Percentiles rank a stretch among this genome's conserved stretches.
Conservation (phyloP, 2,888 invertebrate species). For the Eulithis prunata region DNA sequence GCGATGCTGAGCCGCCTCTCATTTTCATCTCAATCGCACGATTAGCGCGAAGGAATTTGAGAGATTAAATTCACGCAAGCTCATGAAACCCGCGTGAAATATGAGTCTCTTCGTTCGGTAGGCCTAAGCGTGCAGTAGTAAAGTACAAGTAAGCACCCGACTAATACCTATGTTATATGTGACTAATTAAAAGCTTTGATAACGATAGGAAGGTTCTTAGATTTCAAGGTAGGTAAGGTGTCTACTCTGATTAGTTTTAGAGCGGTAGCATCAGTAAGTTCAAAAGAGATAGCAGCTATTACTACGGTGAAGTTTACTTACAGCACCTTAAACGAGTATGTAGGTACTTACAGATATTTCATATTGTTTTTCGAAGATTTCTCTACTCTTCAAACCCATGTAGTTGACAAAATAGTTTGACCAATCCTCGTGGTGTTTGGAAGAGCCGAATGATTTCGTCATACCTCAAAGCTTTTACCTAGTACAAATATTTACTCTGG, state of each 20-base stretch:
- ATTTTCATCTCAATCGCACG: constrained; percentile 30
- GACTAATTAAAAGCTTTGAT: constrained; percentile 29
- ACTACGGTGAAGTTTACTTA: too few relatives aligned
- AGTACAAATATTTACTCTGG: neutral
- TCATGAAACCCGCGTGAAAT: constrained; percentile 40
- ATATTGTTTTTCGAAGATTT: too few relatives aligned
- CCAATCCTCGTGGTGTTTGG: neutral
- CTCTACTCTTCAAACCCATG: neutral
- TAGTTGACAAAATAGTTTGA: neutral
- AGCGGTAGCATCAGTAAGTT: too few relatives aligned
- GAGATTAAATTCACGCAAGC: constrained; percentile 43
- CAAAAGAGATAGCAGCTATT: too few relatives aligned
- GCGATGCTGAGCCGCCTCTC: constrained; percentile 11
- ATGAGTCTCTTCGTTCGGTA: constrained; percentile 39
- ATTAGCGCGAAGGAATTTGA: constrained; percentile 42
- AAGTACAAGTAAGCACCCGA: constrained; percentile 29
- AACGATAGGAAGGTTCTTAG: constrained; percentile 1
- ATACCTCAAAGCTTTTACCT: neutral
- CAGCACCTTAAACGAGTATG: too few relatives aligned
- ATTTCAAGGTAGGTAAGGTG: neutral
- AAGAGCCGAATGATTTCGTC: neutral
- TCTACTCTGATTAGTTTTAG: too few relatives aligned
- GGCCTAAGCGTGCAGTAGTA: constrained; percentile 34
- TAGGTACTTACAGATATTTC: too few relatives aligned
- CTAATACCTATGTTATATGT: constrained; percentile 18